Evolutionary conservation across 1,140 invertebrate species (phyloP), one percentile per base, ranked within the genome.

Genomic region (Leptinotarsa lineolata): DNA sequence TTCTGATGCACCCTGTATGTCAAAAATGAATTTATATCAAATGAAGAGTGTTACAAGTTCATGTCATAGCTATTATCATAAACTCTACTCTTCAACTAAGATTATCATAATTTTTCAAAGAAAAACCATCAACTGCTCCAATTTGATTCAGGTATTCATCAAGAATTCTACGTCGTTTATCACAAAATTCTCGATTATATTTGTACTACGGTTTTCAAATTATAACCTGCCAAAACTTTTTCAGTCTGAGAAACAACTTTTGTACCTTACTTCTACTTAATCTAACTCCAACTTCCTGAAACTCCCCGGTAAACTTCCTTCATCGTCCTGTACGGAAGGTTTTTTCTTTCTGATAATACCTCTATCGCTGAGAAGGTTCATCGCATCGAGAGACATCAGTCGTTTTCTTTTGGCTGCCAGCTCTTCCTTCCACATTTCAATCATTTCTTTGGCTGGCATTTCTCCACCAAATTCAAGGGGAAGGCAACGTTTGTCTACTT

Each of bases 201-300:
- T 39, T 39, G 30, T 39, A 39, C 30, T 39, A 39, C 30, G 30
- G 8, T 39, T 11, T 11, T 39, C 30, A 0, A 39, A 39, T 39
- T 54, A 13, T 54, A 18, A 54, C 4, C 48, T 0, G 48, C n/a
- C 15, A 54, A 54, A 54, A 5, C 48, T 16, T 15, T 15, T 54
- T 54, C 48, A 54, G 48, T 54, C 48, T 54, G 15, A 16, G 1
- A 15, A 54, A 16, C 15, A 54, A n/a, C n/a, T 54, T n/a, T 15
- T 39, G 8, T 11, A n/a, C 48, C 15, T 54, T n/a, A 16, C 48
- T 54, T 20, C 21, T 54, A 71, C 18, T 87, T 85, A 92, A 83
- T 94, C 92, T 12, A 94, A 90, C 85, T 93, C 91, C 58, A 93
- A 87, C 82, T 93, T 92, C 70, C 92, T 87, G 84, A 94, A 94